Evolutionary conservation across 2,797 vertebrate species (phyloP), one percentile per base, ranked within the genome.

Genomic region (Myotis myotis): DNA sequence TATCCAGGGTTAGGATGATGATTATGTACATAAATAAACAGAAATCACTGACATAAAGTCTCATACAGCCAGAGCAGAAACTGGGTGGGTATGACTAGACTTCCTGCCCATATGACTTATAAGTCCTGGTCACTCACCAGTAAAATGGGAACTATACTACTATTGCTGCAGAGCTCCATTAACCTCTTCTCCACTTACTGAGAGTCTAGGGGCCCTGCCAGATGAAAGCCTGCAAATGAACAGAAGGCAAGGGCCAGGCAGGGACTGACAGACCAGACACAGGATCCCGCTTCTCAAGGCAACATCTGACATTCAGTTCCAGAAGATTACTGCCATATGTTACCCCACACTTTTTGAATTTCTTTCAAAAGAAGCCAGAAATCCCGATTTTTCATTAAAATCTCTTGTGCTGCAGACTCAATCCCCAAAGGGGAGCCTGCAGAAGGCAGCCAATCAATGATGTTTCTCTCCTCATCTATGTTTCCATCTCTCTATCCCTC

Each of bases 361-460:
- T 88, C 72, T 53, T 71, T 57, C 25, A 57, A 91, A 92, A 86
- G 19, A 70, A 60, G 19, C 16, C 30, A 80, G 33, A 95, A 94
- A 97, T 55, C 2, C 53, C 51, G 16, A 82, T 23, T 85, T 93
- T 92, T 86, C 30, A 93, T 79, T 96, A 68, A 44, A 91, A 66
- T 79, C 41, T 94, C 49, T 55, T 30, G n/a, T 66, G 62, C 6
- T 30, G 60, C 60, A 15, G 12, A 30, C 57, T 62, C 57, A 62
- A 66, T 33, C 30, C 62, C 30, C 7, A 66, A 16, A n/a, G 30
- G 28, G 6, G 30, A 44, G 30, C 15, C 62, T 64, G 62, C 30
- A 64, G 30, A 62, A 64, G 30, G 62, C 62, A 17, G 30, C 16
- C 62, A 66, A 66, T 66, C 62, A 17, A 66, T 62, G 28, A 25